Conservation (phyloP, 2,113 vertebrate genomes). For the Cygnus buccinator region DNA sequence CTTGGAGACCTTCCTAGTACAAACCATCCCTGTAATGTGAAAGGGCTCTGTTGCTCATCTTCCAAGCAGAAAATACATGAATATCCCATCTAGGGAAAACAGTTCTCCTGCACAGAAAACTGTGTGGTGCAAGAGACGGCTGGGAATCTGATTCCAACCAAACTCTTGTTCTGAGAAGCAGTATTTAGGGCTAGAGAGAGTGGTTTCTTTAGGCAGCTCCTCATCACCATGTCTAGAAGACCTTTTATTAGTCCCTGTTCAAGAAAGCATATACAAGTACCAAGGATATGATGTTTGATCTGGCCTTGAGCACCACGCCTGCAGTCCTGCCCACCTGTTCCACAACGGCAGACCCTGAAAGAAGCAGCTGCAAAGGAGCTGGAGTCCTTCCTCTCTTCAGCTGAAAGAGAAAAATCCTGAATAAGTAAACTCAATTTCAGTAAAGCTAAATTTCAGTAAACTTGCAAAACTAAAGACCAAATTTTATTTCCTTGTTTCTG, state of each 20-base stretch:
- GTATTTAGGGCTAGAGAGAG: not conserved
- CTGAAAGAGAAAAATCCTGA: not conserved
- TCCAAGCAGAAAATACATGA: not conserved
- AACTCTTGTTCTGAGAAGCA: not conserved
- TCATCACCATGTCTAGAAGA: not conserved
- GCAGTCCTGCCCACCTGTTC: not conserved
- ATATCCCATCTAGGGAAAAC: not conserved
- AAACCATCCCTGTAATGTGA: not conserved
- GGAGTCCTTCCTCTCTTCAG: not conserved
- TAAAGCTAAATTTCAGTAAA: not conserved
- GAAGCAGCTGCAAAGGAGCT: not conserved
- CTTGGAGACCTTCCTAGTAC: not conserved
- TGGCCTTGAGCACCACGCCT: not conserved
- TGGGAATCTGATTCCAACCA: not conserved
- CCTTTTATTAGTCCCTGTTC: not conserved
- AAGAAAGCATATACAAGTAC: not conserved
- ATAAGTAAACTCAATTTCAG: not conserved
- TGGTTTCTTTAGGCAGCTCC: not conserved
- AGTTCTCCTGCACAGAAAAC: not conserved
- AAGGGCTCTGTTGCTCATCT: not conserved
- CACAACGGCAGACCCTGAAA: not conserved
- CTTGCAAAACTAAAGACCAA: not conserved
- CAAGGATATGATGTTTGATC: fast-evolving
- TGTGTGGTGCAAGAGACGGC: not conserved
- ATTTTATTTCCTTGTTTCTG: not conserved